Evolutionary conservation across 2,113 vertebrate species (phyloP).

Genomic region (Hiodon tergisus): DNA sequence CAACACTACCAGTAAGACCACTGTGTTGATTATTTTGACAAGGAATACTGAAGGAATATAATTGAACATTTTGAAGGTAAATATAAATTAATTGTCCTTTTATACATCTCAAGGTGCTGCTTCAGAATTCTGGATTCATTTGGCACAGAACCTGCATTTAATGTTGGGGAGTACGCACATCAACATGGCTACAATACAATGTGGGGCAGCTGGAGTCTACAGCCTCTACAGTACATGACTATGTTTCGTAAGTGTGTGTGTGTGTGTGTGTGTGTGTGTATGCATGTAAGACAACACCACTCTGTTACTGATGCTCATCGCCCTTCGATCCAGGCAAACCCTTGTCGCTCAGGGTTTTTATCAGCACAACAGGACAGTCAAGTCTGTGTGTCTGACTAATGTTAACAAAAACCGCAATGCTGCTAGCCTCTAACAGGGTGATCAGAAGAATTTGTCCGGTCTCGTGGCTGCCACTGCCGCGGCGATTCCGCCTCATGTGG

Average conservation of each 20-base stretch:
- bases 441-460: background rate
- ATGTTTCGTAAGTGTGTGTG: constrained; percentile 58
- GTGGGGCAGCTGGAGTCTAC: constrained; percentile 62
- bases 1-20: constrained; percentile 51
- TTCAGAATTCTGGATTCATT: constrained; percentile 64
- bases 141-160: constrained; percentile 62
- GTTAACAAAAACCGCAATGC: background rate
- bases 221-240: constrained; percentile 62
- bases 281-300: background rate
- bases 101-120: constrained; percentile 45
- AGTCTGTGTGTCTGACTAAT: background rate
- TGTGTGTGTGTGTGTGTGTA: constrained; percentile 14
- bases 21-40: background rate
- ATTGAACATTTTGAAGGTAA: too few relatives aligned
- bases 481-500: background rate
- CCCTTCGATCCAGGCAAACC: background rate
- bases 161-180: constrained; percentile 49
- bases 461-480: background rate
- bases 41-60: too few relatives aligned
- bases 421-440: background rate
- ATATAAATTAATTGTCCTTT: background rate
- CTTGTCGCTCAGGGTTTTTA: background rate
- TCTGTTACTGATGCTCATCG: background rate
- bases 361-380: background rate
- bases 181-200: constrained; percentile 50